Conservation (phyloP, 2,888 invertebrate genomes). For the Rhopalosiphum nymphaeae region DNA sequence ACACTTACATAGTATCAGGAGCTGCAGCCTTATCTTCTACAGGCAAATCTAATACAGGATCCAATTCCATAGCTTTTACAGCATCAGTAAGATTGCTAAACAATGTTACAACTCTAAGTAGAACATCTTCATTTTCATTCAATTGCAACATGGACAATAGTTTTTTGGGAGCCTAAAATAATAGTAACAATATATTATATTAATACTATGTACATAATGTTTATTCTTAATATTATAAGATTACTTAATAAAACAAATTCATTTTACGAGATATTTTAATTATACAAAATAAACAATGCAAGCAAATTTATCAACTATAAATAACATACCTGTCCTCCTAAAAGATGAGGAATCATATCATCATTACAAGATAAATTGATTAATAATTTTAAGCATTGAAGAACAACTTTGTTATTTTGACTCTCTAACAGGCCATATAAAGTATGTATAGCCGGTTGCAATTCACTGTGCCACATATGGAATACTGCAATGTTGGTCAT, state of each 20-base stretch:
- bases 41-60: slow-evolving; percentile 72
- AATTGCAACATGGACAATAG: slow-evolving; percentile 72
- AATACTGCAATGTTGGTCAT: slow-evolving; percentile 73
- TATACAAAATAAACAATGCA: neutral
- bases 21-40: slow-evolving; percentile 73
- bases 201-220: neutral
- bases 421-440: slow-evolving; percentile 72
- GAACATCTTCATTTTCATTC: slow-evolving; percentile 70
- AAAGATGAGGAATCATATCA: slow-evolving; percentile 74
- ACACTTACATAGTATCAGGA: slow-evolving; percentile 73
- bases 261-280: neutral
- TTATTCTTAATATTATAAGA: neutral
- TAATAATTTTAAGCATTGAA: slow-evolving; percentile 74
- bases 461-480: slow-evolving; percentile 72
- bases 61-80: slow-evolving; percentile 70
- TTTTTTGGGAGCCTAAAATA: slow-evolving; percentile 72
- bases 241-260: neutral
- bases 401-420: slow-evolving; percentile 70
- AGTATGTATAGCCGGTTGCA: slow-evolving; percentile 71
- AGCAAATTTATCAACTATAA: neutral
- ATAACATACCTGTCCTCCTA: slow-evolving; percentile 73
- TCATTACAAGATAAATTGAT: slow-evolving; percentile 75
- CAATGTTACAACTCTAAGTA: slow-evolving; percentile 72
- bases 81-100: slow-evolving; percentile 72
- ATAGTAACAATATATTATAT: neutral